Percentiles rank a stretch among this genome's conserved stretches.
phyloP scores from a whole-genome alignment of 1,140 invertebrate genomes.

The Drosophila pseudoananassae region DNA sequence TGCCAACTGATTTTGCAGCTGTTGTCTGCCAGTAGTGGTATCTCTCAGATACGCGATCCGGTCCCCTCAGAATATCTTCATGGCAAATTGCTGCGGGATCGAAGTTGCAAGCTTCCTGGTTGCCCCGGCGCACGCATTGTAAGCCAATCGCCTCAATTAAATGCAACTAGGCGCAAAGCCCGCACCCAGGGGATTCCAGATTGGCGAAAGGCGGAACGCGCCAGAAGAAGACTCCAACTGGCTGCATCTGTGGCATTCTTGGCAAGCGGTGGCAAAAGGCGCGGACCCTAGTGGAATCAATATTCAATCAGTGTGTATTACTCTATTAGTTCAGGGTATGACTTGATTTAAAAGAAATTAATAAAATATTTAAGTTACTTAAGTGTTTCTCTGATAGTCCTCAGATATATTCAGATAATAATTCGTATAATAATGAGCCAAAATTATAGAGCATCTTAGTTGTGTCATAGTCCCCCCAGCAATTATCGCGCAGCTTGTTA shows the following conservation, averaged over 20 bases:
- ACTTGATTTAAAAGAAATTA: background rate
- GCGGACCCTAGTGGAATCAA: constrained; percentile 31
- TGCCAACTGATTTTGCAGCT: constrained; percentile 76
- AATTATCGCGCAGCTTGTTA: constrained; percentile 31
- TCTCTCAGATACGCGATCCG: constrained; percentile 13
- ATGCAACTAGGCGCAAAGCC: constrained; percentile 63
- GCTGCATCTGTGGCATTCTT: constrained; percentile 58
- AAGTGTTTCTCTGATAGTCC: too few species aligned
- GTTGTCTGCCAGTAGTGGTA: constrained; percentile 28
- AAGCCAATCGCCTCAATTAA: constrained; percentile 75
- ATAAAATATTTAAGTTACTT: too few species aligned
- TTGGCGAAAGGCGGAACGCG: constrained; percentile 17
- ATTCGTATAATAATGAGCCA: too few species aligned
- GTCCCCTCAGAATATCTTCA: constrained; percentile 1
- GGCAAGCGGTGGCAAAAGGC: constrained; percentile 13
- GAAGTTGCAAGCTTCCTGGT: constrained; percentile 66
- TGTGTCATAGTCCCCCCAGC: background rate
- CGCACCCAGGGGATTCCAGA: constrained; percentile 43
- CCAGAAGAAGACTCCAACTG: constrained; percentile 2
- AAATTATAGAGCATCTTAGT: constrained; percentile 6
- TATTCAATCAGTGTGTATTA: constrained; percentile 37
- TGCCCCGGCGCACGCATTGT: constrained; percentile 58
- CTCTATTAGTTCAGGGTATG: constrained; percentile 1
- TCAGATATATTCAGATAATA: too few species aligned
- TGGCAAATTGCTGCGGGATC: constrained; percentile 50